Evolutionary conservation across 2,888 invertebrate species (phyloP).

Genomic region (Hedya salicella): DNA sequence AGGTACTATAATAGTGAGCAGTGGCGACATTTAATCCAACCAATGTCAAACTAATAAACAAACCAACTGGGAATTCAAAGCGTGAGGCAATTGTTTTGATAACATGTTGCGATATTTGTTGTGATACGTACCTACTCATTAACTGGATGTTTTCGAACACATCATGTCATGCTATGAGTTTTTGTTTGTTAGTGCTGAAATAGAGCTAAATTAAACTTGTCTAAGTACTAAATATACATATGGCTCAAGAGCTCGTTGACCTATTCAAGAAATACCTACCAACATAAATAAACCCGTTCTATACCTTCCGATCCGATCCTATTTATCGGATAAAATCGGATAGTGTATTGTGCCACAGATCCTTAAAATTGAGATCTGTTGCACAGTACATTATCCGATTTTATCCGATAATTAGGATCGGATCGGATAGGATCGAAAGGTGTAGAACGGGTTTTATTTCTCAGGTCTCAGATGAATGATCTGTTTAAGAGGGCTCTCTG

Average conservation of each 20-base stretch:
- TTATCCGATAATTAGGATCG: too few species aligned
- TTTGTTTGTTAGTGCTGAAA: constrained; percentile 20
- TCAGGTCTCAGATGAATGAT: background rate
- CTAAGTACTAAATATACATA: background rate
- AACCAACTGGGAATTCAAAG: constrained; percentile 21
- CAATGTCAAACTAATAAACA: constrained; percentile 27
- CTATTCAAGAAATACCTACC: too few species aligned
- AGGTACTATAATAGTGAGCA: constrained; percentile 8
- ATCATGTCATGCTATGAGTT: constrained; percentile 17
- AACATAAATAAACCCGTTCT: too few species aligned
- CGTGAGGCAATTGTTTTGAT: constrained; percentile 38
- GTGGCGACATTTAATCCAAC: constrained; percentile 21
- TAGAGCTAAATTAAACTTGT: background rate
- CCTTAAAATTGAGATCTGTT: too few species aligned
- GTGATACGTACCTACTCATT: constrained; percentile 15
- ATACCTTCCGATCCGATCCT: too few species aligned
- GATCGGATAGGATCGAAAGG: too few species aligned
- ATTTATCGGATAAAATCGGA: too few species aligned
- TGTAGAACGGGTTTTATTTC: too few species aligned
- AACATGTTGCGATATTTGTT: constrained; percentile 27
- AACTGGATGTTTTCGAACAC: constrained; percentile 16
- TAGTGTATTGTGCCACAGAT: too few species aligned
- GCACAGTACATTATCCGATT: too few species aligned
- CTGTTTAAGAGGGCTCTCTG: background rate
- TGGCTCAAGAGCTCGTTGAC: background rate